Evolutionary conservation across 2,113 vertebrate genomes (phyloP).

Genomic region (Melanotaenia duboulayi): DNA sequence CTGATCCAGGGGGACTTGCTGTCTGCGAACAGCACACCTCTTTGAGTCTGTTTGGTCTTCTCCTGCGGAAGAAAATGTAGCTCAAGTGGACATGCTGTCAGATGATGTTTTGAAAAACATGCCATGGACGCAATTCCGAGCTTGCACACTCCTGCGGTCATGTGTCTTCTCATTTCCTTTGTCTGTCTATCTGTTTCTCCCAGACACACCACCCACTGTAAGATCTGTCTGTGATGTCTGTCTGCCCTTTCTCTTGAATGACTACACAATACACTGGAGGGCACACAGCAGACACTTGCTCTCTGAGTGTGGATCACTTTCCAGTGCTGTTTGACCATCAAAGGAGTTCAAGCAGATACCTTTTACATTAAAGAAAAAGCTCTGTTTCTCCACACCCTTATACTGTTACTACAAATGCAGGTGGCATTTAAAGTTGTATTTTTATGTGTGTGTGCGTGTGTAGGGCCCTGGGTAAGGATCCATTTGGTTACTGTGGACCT

Average conservation of each 20-base stretch:
- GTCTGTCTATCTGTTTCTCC: conserved; percentile 30
- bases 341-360: conserved; percentile 50
- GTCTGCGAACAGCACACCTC: conserved; percentile 63
- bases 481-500: conserved; percentile 26
- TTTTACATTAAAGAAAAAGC: conserved; percentile 48
- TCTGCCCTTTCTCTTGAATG: conserved; percentile 67
- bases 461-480: conserved; percentile 19
- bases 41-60: conserved; percentile 60
- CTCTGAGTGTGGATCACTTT: conserved; percentile 53
- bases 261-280: conserved; percentile 57
- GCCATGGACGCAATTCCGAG: conserved; percentile 46
- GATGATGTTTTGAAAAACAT: conserved; percentile 70
- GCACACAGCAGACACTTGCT: conserved; percentile 58
- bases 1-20: conserved; percentile 63
- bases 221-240: conserved; percentile 51
- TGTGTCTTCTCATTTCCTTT: conserved; percentile 45
- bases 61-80: conserved; percentile 52
- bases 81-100: conserved; percentile 73
- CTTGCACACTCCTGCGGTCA: conserved; percentile 35
- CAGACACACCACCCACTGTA: conserved; percentile 43
- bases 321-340: conserved; percentile 58
- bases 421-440: conserved; percentile 42
- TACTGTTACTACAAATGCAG: conserved; percentile 49
- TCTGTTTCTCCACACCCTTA: conserved; percentile 33
- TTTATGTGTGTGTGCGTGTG: conserved; percentile 5